These are phyloP conservation scores for Apodemus sylvaticus DNA, from an alignment of 2,113 vertebrate genomes.

Conservation along the genomic window DNA sequence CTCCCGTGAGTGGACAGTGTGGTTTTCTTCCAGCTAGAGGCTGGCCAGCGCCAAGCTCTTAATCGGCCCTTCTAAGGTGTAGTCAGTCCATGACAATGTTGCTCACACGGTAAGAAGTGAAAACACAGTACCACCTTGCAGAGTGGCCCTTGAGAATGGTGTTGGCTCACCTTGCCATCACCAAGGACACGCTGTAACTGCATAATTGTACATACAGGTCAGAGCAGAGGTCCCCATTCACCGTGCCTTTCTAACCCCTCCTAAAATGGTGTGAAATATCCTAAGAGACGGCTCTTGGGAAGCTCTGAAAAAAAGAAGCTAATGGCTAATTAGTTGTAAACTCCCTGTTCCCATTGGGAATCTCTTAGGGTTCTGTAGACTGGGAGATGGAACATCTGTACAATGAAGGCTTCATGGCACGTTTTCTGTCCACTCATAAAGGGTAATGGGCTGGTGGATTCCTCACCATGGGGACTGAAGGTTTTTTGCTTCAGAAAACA, in stretches of 20 bases:
- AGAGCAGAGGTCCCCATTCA: background rate
- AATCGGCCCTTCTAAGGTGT: background rate
- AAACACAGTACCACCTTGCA: background rate
- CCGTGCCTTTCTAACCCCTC: background rate
- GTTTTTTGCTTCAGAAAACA: constrained; percentile 14
- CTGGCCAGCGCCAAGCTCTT: background rate
- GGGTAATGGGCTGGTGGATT: background rate
- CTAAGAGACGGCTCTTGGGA: background rate
- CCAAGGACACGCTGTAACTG: background rate
- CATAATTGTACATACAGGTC: background rate
- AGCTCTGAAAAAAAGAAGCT: background rate
- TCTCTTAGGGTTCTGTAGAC: background rate
- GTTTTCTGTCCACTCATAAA: background rate
- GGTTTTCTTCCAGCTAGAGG: background rate
- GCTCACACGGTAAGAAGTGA: background rate
- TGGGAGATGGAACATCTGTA: background rate
- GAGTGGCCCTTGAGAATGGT: background rate
- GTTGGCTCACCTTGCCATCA: background rate
- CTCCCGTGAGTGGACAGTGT: background rate
- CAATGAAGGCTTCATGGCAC: background rate
- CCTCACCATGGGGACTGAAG: background rate
- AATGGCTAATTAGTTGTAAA: background rate
- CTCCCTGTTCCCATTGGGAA: background rate
- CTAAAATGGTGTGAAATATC: background rate
- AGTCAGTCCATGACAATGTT: background rate